A percentile compares a stretch with the other conserved stretches of the same genome.
Evolutionary conservation across 2,113 vertebrate species (phyloP).

Genomic region (Pomatostomus ruficeps): DNA sequence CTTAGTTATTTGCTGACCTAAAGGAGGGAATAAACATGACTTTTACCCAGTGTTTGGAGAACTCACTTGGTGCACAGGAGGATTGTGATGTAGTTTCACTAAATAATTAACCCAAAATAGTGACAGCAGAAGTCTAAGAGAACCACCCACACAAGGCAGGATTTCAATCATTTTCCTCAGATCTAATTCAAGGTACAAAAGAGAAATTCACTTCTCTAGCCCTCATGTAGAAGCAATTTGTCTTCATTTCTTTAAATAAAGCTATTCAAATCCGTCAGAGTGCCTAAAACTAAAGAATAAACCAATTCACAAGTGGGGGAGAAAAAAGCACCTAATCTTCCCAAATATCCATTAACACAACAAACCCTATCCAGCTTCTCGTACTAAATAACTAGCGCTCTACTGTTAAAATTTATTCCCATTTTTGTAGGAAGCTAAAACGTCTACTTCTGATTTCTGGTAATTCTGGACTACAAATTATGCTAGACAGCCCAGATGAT

Average conservation of each 20-base stretch:
- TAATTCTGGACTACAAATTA: not conserved
- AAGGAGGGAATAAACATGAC: not conserved
- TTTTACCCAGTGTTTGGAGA: not conserved
- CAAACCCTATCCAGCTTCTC: not conserved
- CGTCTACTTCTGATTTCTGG: not conserved
- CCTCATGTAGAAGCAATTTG: not conserved
- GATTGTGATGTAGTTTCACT: not conserved
- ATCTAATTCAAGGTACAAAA: not conserved
- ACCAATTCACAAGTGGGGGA: not conserved
- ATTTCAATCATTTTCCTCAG: not conserved
- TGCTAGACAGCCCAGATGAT: not conserved
- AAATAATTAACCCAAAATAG: not conserved
- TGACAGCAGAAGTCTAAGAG: not conserved
- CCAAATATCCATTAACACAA: not conserved
- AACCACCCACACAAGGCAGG: not conserved
- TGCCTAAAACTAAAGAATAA: not conserved
- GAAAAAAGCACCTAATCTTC: not conserved
- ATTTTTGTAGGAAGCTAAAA: not conserved
- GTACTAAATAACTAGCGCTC: not conserved
- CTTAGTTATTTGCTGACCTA: not conserved
- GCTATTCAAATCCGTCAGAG: not conserved
- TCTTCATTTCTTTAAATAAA: not conserved
- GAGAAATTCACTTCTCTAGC: not conserved
- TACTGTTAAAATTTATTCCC: not conserved
- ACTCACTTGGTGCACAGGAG: not conserved